Evolutionary conservation across 1,140 invertebrate species (phyloP).

Genomic region (Saccostrea cuccullata): DNA sequence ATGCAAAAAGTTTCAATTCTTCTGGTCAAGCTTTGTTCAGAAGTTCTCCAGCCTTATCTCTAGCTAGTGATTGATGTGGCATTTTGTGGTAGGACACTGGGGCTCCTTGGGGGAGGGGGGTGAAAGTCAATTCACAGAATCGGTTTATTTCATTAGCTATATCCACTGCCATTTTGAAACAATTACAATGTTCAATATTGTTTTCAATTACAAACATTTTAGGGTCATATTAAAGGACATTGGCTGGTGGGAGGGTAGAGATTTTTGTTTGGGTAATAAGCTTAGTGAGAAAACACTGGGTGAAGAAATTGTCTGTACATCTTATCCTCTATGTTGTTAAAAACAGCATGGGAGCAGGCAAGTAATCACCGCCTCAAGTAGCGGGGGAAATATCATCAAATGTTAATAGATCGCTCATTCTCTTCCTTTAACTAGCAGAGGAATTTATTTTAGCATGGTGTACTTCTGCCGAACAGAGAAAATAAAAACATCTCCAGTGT

Average conservation of each 20-base stretch:
- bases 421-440: slow-evolving; percentile 12
- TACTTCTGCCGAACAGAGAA: slow-evolving; percentile 7
- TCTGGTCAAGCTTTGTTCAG: neutral
- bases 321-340: neutral
- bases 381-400: slow-evolving; percentile 11
- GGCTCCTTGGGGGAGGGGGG: neutral
- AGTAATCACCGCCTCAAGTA: slow-evolving; percentile 18
- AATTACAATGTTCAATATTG: neutral
- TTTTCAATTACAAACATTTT: neutral
- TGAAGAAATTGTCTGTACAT: slow-evolving; percentile 13
- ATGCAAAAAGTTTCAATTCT: slow-evolving; percentile 8
- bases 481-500: slow-evolving; percentile 22
- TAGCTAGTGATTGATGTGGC: neutral
- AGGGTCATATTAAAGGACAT: neutral
- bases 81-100: neutral
- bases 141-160: neutral
- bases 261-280: neutral
- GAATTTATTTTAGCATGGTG: slow-evolving; percentile 18
- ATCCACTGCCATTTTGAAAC: neutral
- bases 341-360: neutral
- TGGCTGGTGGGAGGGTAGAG: neutral
- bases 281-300: neutral
- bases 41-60: neutral
- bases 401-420: slow-evolving; percentile 18
- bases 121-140: neutral